A percentile compares a stretch with the other conserved stretches of the same genome.
phyloP scores from a whole-genome alignment of 1,140 invertebrate genomes.

The Trichonephila inaurata region DNA sequence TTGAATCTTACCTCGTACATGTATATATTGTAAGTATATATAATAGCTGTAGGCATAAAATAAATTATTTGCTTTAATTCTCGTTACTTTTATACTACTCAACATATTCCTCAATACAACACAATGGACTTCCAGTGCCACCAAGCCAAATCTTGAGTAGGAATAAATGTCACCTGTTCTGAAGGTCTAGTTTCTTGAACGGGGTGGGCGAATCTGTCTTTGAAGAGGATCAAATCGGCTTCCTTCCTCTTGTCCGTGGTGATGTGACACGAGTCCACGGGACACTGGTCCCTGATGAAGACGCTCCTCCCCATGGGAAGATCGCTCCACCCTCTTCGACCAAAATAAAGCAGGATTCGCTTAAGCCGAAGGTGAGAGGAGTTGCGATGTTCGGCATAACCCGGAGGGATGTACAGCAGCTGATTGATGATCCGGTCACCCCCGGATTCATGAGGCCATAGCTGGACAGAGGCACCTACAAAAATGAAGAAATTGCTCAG shows the following conservation, averaged over 20 bases:
- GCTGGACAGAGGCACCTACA: constrained; percentile 10
- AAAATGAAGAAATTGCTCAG: neutral
- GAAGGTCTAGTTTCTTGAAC: constrained; percentile 82
- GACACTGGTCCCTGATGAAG: constrained; percentile 86
- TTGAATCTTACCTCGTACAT: too few species aligned
- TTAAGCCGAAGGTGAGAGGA: constrained; percentile 82
- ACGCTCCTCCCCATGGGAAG: constrained; percentile 86
- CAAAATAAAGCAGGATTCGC: constrained; percentile 91
- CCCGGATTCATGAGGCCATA: constrained; percentile 79
- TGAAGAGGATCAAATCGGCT: constrained; percentile 93
- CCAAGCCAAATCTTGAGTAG: too few species aligned
- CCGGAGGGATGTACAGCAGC: constrained; percentile 80
- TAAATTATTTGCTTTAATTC: too few species aligned
- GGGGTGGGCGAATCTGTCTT: constrained; percentile 87
- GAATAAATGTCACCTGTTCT: constrained; percentile 85
- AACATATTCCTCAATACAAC: too few species aligned
- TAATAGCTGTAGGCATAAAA: too few species aligned
- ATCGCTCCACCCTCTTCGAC: constrained; percentile 88
- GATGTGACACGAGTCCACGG: constrained; percentile 88
- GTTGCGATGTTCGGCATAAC: constrained; percentile 73
- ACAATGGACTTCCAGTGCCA: too few species aligned
- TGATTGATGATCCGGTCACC: constrained; percentile 81
- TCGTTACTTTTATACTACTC: too few species aligned
- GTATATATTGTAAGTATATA: too few species aligned
- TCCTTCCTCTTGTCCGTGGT: constrained; percentile 86